These are phyloP conservation scores for Disparrhopalites patrizii DNA, from an alignment of 2,888 invertebrate species.

Conservation along the genomic window DNA sequence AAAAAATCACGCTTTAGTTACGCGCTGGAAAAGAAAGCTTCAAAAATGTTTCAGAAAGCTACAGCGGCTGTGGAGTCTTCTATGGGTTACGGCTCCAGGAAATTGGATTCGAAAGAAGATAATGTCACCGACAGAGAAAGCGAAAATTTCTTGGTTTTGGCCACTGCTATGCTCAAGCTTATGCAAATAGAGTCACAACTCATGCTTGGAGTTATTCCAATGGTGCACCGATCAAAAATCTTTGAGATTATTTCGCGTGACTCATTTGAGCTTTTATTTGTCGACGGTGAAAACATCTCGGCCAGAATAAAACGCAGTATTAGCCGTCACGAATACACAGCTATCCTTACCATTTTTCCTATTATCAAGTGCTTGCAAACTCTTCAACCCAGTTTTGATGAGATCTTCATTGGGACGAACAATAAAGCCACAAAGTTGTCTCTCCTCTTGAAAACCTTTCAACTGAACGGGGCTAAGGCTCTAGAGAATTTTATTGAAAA, in stretches of 20 bases:
- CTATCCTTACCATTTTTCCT: constrained; percentile 75
- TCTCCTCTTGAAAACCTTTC: constrained; percentile 42
- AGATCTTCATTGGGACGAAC: constrained; percentile 65
- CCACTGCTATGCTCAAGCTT: constrained; percentile 75
- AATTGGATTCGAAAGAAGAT: constrained; percentile 56
- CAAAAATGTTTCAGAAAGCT: constrained; percentile 75
- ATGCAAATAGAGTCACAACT: constrained; percentile 82
- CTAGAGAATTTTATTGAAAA: constrained; percentile 91
- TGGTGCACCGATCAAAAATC: constrained; percentile 73
- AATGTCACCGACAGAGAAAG: constrained; percentile 72
- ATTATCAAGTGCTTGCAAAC: constrained; percentile 72
- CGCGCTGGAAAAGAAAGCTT: constrained; percentile 67
- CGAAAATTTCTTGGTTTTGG: constrained; percentile 75
- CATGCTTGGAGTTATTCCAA: constrained; percentile 78
- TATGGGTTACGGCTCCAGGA: constrained; percentile 58
- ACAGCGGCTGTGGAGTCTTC: constrained; percentile 78
- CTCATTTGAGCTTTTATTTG: constrained; percentile 77
- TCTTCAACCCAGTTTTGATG: constrained; percentile 75
- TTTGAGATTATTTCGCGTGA: constrained; percentile 78
- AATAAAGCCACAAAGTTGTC: constrained; percentile 52
- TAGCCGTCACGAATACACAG: constrained; percentile 70
- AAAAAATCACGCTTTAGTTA: constrained; percentile 36
- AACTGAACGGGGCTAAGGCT: constrained; percentile 66
- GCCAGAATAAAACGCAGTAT: constrained; percentile 70
- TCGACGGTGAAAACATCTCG: constrained; percentile 81